Evolutionary conservation across 2,888 invertebrate genomes (phyloP).

Genomic region (Ennomos erosarius): DNA sequence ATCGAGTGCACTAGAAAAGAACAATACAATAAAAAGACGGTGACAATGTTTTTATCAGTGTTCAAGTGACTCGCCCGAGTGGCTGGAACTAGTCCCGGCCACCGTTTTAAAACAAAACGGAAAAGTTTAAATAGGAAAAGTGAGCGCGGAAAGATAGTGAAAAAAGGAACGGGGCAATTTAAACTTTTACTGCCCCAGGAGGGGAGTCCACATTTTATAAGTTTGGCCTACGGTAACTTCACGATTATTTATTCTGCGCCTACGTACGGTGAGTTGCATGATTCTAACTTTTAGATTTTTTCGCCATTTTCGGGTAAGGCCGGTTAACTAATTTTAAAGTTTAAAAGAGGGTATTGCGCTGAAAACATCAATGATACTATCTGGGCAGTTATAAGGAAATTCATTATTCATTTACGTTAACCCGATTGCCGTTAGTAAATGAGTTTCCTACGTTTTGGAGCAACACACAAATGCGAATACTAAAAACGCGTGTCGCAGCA

Average conservation of each 20-base stretch:
- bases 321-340: slow-evolving; percentile 32
- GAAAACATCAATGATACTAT: neutral
- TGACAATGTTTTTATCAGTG: slow-evolving; percentile 40
- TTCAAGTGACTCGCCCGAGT: slow-evolving; percentile 36
- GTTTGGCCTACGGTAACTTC: slow-evolving; percentile 56
- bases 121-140: slow-evolving; percentile 83
- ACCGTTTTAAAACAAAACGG: slow-evolving; percentile 75
- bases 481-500: too few species aligned
- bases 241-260: too few species aligned
- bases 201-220: slow-evolving; percentile 73
- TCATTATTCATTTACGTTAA: too few species aligned
- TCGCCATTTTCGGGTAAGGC: slow-evolving; percentile 35
- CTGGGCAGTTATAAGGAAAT: neutral
- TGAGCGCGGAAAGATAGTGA: slow-evolving; percentile 79
- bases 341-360: slow-evolving; percentile 17
- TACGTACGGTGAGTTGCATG: slow-evolving; percentile 59
- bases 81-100: slow-evolving; percentile 48
- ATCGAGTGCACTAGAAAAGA: slow-evolving; percentile 26
- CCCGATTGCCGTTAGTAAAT: too few species aligned
- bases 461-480: too few species aligned
- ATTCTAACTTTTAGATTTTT: slow-evolving; percentile 62
- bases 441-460: too few species aligned
- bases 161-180: slow-evolving; percentile 79
- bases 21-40: slow-evolving; percentile 32
- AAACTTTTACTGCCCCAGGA: slow-evolving; percentile 68